phyloP scores from a whole-genome alignment of 2,888 invertebrate species.

The Andrena camellia region DNA sequence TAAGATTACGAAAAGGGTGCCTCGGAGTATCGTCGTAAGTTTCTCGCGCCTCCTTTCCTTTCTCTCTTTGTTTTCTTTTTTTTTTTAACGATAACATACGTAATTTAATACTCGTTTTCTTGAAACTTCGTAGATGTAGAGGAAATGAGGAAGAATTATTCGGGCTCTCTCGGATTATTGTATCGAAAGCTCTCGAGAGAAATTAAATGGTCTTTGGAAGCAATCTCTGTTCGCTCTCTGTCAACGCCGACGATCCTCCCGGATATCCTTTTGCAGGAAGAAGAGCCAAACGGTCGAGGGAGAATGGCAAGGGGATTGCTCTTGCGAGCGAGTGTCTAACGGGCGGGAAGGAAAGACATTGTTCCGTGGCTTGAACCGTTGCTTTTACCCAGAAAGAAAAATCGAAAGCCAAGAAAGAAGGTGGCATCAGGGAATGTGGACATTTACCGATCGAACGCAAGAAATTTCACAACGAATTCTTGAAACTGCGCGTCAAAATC shows the following conservation, averaged over 20 bases:
- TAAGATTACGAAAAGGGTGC: constrained; percentile 34
- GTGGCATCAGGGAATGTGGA: too few relatives aligned
- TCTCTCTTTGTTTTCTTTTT: neutral
- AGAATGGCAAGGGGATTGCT: constrained; percentile 10
- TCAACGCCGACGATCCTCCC: constrained; percentile 46
- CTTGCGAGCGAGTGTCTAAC: constrained; percentile 24
- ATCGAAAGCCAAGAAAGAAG: too few relatives aligned
- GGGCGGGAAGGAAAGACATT: constrained; percentile 23
- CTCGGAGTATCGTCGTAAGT: constrained; percentile 48
- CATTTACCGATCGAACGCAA: too few relatives aligned
- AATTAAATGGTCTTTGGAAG: neutral
- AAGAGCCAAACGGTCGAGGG: constrained; percentile 12
- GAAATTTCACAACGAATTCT: constrained; percentile 43
- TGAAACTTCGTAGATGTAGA: neutral
- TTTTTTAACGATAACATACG: neutral
- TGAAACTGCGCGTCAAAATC: too few relatives aligned
- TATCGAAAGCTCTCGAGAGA: constrained; percentile 7
- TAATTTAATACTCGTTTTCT: constrained; percentile 2
- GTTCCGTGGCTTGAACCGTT: constrained; percentile 19
- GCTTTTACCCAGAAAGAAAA: constrained; percentile 16
- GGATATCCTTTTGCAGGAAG: constrained; percentile 25
- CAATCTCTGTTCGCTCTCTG: constrained; percentile 19
- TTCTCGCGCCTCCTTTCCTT: constrained; percentile 1
- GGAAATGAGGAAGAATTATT: neutral
- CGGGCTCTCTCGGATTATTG: constrained; percentile 4